Conservation (phyloP, 2,888 invertebrate genomes). For the Leucania comma region DNA sequence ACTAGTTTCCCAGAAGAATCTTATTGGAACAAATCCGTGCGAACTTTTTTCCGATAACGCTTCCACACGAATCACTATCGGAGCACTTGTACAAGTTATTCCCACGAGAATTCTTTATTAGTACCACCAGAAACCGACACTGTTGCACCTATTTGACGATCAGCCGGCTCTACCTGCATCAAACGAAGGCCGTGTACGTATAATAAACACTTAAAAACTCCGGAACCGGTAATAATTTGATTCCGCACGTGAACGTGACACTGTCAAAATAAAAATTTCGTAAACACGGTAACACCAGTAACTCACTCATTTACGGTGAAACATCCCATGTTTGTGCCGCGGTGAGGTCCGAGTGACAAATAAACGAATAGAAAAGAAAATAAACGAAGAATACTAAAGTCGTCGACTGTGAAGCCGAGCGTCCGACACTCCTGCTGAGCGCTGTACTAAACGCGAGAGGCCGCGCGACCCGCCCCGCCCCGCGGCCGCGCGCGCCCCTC, state of each 20-base stretch:
- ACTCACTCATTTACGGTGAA: conserved; percentile 79
- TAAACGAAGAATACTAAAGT: conserved; percentile 90
- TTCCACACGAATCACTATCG: conserved; percentile 67
- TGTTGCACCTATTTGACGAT: conserved; percentile 81
- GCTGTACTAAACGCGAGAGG: conserved; percentile 89
- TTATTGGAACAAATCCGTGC: conserved; percentile 77
- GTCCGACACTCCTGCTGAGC: conserved; percentile 90
- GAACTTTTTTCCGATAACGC: conserved; percentile 74
- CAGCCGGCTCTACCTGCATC: conserved; percentile 85
- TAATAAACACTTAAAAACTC: conserved; percentile 89
- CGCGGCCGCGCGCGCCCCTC: conserved; percentile 78
- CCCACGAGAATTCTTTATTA: conserved; percentile 76
- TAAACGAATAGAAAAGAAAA: conserved; percentile 91
- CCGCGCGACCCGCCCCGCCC: conserved; percentile 86
- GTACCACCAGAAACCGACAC: conserved; percentile 77
- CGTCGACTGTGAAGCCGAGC: conserved; percentile 88
- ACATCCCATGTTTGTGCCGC: conserved; percentile 81
- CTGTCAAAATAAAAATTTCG: conserved; percentile 86
- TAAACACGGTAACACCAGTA: conserved; percentile 77
- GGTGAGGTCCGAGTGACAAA: conserved; percentile 84
- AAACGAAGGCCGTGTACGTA: conserved; percentile 86
- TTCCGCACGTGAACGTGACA: conserved; percentile 88
- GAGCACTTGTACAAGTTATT: conserved; percentile 74
- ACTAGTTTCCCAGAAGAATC: conserved; percentile 81
- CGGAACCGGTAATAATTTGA: conserved; percentile 88